Evolutionary conservation across 2,113 vertebrate genomes (phyloP), one percentile per base, ranked within the genome.

Genomic region (Apeltes quadracus): DNA sequence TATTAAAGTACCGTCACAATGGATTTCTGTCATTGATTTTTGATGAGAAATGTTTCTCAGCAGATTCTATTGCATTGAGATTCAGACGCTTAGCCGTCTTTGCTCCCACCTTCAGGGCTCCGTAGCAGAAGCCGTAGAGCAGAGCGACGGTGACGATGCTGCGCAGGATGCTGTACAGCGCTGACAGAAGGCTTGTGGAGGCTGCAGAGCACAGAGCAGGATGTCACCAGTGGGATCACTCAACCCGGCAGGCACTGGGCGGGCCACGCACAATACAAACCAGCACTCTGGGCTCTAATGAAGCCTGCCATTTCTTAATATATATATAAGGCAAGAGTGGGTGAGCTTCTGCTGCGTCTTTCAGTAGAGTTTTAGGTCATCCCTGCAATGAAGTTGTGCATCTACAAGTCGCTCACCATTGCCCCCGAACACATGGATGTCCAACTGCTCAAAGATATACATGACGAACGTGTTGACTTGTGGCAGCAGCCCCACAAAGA

Each of bases 391-490:
- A 65, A 32, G 39, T 13, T 11, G 16, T 25, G 55, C 63, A 32
- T 72, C 9, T 14, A 20, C 7, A 10, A 75, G 59, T 71, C 0
- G 25, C 95, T 97, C 79, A 99, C 98, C 98, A 62, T 99, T 99
- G 83, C 98, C 98, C 89, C 98, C 98, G 29, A 99, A 99, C 86
- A 98, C 92, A 70, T 99, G 98, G 90, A 99, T 97, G 94, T 99
- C 98, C 91, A 99, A 91, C 91, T 99, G 98, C 90, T 99, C 98
- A 81, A 96, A 97, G 85, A 99, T 95, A 92, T 99, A 99, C 97
- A 99, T 97, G 90, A 98, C 95, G 83, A 99, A 99, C 0, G 98
- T 99, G 93, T 99, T 99, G 93, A 99, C 97, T 88, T 99, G 98
- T 87, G 98, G 98, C 87, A 99, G 96, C 85, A 99, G 95, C 71